Evolutionary conservation across 2,113 vertebrate species (phyloP).

Genomic region (Vireo altiloquus): DNA sequence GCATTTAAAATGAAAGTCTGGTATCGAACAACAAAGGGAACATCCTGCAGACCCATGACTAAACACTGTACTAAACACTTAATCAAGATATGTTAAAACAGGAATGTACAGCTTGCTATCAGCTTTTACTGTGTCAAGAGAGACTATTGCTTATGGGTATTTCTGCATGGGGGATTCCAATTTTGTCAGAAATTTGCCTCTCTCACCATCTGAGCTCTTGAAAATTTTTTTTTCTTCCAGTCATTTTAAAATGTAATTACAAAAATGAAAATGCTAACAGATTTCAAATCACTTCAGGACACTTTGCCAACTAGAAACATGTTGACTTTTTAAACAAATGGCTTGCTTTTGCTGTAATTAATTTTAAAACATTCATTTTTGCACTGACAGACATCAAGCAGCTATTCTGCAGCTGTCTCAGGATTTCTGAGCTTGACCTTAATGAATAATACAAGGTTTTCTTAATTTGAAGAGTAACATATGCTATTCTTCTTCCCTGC

Average conservation of each 20-base stretch:
- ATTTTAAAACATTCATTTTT: slow-evolving; percentile 28
- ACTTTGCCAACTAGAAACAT: not conserved
- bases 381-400: not conserved
- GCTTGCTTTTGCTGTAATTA: slow-evolving; percentile 33
- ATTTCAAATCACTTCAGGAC: slow-evolving; percentile 27
- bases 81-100: not conserved
- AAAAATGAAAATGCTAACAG: slow-evolving; percentile 12
- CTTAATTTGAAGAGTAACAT: slow-evolving; percentile 14
- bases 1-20: not conserved
- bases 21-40: not conserved
- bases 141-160: not conserved
- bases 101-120: not conserved
- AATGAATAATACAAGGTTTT: slow-evolving; percentile 17
- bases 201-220: not conserved
- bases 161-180: not conserved
- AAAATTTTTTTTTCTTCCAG: not conserved
- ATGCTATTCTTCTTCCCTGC: not conserved
- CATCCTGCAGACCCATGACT: fast-evolving
- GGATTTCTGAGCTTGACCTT: slow-evolving; percentile 29
- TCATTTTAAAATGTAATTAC: slow-evolving; percentile 17
- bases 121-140: not conserved
- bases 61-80: not conserved
- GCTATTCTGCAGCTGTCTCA: slow-evolving; percentile 1
- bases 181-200: not conserved
- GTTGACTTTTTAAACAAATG: slow-evolving; percentile 33